Conservation (phyloP, 2,113 vertebrate genomes). For the Proterorhinus semilunaris region DNA sequence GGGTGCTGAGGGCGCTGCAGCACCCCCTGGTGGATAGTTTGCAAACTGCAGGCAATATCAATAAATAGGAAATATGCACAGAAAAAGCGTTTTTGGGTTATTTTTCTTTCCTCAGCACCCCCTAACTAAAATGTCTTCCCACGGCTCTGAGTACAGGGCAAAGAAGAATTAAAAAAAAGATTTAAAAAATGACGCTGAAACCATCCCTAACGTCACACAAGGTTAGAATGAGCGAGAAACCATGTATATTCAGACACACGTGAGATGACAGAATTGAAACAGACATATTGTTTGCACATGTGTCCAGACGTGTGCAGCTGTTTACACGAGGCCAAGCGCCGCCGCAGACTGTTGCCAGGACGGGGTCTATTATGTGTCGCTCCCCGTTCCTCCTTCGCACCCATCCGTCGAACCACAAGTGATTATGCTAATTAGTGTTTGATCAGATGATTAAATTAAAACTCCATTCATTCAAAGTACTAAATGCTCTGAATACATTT, state of each 20-base stretch:
- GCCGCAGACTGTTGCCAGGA: conserved; percentile 74
- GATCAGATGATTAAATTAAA: conserved; percentile 96
- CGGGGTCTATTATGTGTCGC: conserved; percentile 76
- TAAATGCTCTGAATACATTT: conserved; percentile 84
- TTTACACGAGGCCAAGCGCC: conserved; percentile 75
- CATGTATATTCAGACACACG: conserved; percentile 22
- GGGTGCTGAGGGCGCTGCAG: too few species aligned
- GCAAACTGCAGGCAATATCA: too few species aligned
- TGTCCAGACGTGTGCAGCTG: conserved; percentile 57
- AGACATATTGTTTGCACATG: conserved; percentile 30
- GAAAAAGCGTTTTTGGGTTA: too few species aligned
- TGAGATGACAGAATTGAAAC: conserved; percentile 26
- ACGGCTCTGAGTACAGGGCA: too few species aligned
- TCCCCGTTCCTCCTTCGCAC: conserved; percentile 66
- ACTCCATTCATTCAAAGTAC: conserved; percentile 84
- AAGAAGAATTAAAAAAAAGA: conserved; percentile 1
- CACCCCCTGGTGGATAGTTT: too few species aligned
- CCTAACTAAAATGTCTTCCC: too few species aligned
- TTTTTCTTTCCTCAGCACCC: too few species aligned
- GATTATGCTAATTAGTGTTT: conserved; percentile 93
- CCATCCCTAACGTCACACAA: background rate
- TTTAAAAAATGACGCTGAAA: conserved; percentile 13
- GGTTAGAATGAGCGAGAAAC: conserved; percentile 14
- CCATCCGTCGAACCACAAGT: conserved; percentile 85
- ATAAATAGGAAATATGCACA: too few species aligned